Conservation (phyloP, 2,113 vertebrate species). For the Asarcornis scutulata region DNA sequence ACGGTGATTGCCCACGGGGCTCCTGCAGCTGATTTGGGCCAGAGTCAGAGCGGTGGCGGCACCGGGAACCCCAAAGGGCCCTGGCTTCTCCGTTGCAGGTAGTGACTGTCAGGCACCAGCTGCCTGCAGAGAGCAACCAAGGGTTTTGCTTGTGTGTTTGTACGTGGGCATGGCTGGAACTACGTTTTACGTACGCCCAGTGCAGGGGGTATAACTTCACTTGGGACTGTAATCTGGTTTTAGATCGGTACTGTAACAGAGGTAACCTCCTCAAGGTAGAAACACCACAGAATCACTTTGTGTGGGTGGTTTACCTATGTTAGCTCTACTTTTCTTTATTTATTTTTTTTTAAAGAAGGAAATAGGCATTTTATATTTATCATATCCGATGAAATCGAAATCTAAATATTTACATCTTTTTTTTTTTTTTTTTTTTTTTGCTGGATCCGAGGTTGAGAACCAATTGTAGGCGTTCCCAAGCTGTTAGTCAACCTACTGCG, state of each 20-base stretch:
- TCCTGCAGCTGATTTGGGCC: neutral
- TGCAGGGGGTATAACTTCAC: neutral
- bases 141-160: neutral
- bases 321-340: neutral
- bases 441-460: conserved; percentile 59
- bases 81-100: neutral
- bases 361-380: conserved; percentile 59
- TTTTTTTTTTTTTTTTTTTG: neutral
- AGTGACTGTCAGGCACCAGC: neutral
- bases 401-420: conserved; percentile 70
- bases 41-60: neutral
- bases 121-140: neutral
- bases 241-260: neutral
- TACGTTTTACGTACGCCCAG: neutral
- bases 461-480: conserved; percentile 56
- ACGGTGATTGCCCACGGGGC: neutral
- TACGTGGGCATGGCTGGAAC: neutral
- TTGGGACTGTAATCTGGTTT: neutral
- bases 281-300: neutral
- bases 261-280: conserved; percentile 33
- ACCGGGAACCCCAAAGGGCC: neutral
- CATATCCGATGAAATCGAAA: conserved; percentile 49
- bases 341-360: neutral
- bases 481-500: conserved; percentile 38
- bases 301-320: conserved; percentile 60